Base-by-base conservation (phyloP, 1,140 invertebrate genomes). In the Ephestia elutella region DNA sequence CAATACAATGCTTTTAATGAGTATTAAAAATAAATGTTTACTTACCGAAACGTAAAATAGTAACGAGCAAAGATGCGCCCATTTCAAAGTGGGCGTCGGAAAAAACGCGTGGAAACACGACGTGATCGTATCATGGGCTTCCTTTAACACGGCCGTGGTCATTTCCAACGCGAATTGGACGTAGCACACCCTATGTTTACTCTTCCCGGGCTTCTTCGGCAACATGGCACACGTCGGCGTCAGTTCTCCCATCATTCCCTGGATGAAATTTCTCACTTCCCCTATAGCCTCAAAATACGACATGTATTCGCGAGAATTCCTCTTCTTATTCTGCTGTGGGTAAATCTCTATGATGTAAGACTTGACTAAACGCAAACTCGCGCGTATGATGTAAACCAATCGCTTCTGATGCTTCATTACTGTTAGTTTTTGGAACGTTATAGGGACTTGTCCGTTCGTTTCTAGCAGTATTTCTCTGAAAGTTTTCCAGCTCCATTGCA, bases 31-130 rank as follows among this genome's bases (percentile, higher is more conserved):
- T 7, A 60, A 32, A 56, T 56, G 5, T 4, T 18, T 13, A 30
- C 25, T 8, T 90, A 95, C 94, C 85, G 94, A 94, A 68, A 96
- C 94, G 72, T 95, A 91, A 44, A 91, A 91, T 17, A 98, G 88
- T 13, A 98, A 83, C 76, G 97, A 95, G 87, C 97, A 98, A 0
- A 99, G 82, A 74, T 95, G 95, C 59, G 94, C 93, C 97, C 97
- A 98, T 80, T 98, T 98, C 17, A 98, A 89, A 59, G 93, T 94
- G 0, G 95, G 95, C 0, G 96, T 98, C 0, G 98, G 97, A 89
- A 98, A 99, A 89, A 99, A 99, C 0, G 96, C 96, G 87, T 98
- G 96, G 76, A 97, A 99, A 83, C 97, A 98, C 2, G 93, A 90
- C 2, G 96, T 94, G 80, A 98, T 97, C 9, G 96, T 97, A 56